phyloP scores from a whole-genome alignment of 2,797 vertebrate genomes.

The Pterois miles region DNA sequence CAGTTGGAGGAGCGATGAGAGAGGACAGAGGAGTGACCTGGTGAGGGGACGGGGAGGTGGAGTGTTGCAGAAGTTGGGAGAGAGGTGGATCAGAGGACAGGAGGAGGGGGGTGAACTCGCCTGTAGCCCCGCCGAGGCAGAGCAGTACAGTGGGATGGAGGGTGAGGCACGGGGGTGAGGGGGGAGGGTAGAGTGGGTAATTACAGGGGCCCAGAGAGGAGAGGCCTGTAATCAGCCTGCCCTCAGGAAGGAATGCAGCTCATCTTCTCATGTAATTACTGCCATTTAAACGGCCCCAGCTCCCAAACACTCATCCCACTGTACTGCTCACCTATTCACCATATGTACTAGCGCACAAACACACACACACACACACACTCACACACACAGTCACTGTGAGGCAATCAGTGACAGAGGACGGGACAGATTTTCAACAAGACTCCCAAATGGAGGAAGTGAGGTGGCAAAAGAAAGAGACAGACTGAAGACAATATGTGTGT shows the following conservation, averaged over 20 bases:
- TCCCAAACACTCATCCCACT: slow-evolving; percentile 81
- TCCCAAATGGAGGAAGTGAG: slow-evolving; percentile 42
- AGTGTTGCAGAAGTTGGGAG: slow-evolving; percentile 51
- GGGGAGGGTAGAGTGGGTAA: slow-evolving; percentile 75
- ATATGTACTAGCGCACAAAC: background rate
- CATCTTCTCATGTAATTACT: slow-evolving; percentile 89
- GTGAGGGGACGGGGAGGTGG: slow-evolving; percentile 30
- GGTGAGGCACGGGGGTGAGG: slow-evolving; percentile 45
- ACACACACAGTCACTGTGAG: slow-evolving; percentile 9
- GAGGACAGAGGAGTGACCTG: slow-evolving; percentile 56
- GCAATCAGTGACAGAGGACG: slow-evolving; percentile 24
- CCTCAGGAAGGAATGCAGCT: slow-evolving; percentile 89
- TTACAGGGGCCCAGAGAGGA: slow-evolving; percentile 83
- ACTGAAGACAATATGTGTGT: slow-evolving; percentile 8
- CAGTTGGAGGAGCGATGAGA: slow-evolving; percentile 49
- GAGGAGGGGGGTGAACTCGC: background rate
- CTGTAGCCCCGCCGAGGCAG: slow-evolving; percentile 17
- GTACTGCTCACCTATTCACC: slow-evolving; percentile 72
- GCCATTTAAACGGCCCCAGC: slow-evolving; percentile 82
- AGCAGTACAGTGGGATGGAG: slow-evolving; percentile 56
- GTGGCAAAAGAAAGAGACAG: slow-evolving; percentile 38
- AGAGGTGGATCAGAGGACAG: slow-evolving; percentile 66
- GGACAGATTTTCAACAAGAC: slow-evolving; percentile 40
- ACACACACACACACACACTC: background rate
- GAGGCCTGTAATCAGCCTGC: slow-evolving; percentile 87